Percentiles rank a stretch among this genome's conserved stretches.
Evolutionary conservation across 2,888 invertebrate species (phyloP).

Genomic region (Melipona beecheii): DNA sequence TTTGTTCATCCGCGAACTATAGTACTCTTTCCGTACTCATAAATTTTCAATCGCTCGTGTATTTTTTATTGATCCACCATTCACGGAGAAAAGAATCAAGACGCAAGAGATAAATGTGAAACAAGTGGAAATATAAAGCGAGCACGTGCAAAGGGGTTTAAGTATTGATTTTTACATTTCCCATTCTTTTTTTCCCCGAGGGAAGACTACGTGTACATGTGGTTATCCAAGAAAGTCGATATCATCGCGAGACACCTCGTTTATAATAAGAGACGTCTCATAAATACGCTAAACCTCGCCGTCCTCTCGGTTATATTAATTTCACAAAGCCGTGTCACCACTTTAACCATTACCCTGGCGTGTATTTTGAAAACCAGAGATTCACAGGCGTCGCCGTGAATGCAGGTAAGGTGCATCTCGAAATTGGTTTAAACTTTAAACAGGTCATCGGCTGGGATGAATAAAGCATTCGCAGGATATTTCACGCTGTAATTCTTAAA

Average conservation of each 20-base stretch:
- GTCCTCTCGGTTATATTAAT: not conserved
- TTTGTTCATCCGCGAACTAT: not conserved
- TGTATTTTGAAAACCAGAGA: not conserved
- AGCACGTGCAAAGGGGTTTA: not conserved
- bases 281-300: not conserved
- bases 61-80: no score
- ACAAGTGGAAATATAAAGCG: conserved; percentile 40
- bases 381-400: not conserved
- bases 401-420: not conserved
- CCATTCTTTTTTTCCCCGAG: not conserved
- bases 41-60: not conserved
- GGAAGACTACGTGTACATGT: no score
- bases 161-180: not conserved
- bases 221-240: not conserved
- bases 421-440: not conserved
- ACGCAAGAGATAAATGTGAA: not conserved
- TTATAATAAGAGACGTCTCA: not conserved
- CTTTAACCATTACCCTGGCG: not conserved
- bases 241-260: no score
- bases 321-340: no score
- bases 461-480: not conserved
- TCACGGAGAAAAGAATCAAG: no score
- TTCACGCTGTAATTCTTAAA: not conserved
- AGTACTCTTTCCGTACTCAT: no score
- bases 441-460: not conserved